Percentiles rank a stretch among this genome's conserved stretches.
phyloP scores from a whole-genome alignment of 2,113 vertebrate species.

The Gnathonemus echidnorhynchus region DNA sequence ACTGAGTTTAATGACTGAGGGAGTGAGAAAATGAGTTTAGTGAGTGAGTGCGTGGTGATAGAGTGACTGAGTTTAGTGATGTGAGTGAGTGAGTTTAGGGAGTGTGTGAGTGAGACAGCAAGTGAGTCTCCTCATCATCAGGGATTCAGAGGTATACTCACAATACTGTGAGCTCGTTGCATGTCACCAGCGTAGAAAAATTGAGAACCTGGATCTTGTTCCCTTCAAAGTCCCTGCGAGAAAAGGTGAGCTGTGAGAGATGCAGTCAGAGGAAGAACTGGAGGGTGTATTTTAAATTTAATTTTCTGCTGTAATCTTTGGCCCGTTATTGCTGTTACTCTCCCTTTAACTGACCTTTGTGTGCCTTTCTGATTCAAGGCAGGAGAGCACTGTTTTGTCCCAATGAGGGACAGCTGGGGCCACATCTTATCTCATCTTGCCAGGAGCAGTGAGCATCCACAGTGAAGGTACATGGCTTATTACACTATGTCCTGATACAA shows the following conservation, averaged over 20 bases:
- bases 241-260: neutral
- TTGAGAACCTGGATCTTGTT: slow-evolving; percentile 60
- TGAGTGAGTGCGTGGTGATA: neutral
- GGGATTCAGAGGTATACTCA: slow-evolving; percentile 48
- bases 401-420: neutral
- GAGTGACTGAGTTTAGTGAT: no score
- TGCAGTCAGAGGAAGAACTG: neutral
- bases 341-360: neutral
- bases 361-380: neutral
- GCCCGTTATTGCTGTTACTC: neutral
- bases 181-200: slow-evolving; percentile 60
- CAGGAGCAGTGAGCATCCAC: neutral
- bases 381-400: neutral
- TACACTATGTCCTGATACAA: neutral
- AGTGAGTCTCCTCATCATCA: neutral
- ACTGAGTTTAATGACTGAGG: no score
- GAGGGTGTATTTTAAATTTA: neutral
- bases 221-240: slow-evolving; percentile 65
- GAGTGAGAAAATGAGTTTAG: neutral
- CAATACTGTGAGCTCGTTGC: slow-evolving; percentile 60
- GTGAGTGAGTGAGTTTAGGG: neutral
- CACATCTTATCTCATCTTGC: neutral
- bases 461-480: neutral
- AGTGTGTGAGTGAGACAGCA: neutral
- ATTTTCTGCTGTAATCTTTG: neutral